Conservation (phyloP, 2,888 invertebrate species). For the Camptogramma bilineatum region DNA sequence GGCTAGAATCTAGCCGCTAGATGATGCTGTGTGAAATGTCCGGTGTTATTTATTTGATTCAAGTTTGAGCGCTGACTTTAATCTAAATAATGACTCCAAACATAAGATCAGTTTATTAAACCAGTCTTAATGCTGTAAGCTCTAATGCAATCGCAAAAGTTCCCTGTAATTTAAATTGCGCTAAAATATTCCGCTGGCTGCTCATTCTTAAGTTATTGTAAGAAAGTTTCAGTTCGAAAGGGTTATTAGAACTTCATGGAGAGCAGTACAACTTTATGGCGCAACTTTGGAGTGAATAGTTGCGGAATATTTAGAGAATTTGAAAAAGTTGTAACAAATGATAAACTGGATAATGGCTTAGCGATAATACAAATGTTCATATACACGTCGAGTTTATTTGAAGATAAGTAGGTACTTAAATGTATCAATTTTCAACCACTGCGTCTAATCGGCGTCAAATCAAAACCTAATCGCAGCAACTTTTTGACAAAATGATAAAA, state of each 20-base stretch:
- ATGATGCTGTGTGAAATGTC: no score
- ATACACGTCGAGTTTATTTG: no score
- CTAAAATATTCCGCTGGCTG: slow-evolving; percentile 43
- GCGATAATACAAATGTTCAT: not conserved
- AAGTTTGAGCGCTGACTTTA: no score
- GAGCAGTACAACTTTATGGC: slow-evolving; percentile 15
- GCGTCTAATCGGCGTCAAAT: no score
- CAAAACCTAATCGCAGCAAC: no score
- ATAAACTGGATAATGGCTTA: not conserved
- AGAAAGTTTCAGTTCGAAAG: slow-evolving; percentile 36
- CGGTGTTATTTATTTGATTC: no score
- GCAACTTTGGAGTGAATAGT: slow-evolving; percentile 26
- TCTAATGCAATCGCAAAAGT: slow-evolving; percentile 45
- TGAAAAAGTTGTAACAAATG: not conserved
- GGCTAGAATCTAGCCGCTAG: no score
- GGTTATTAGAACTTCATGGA: slow-evolving; percentile 21
- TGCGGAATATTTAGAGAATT: not conserved
- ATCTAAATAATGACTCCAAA: no score
- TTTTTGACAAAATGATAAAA: no score
- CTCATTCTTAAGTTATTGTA: slow-evolving; percentile 42
- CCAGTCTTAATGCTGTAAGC: slow-evolving; percentile 42
- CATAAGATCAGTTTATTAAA: not conserved
- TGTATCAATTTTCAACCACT: no score
- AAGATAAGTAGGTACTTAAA: no score
- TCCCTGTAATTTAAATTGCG: slow-evolving; percentile 45